These are phyloP conservation scores for Andrena bucephala DNA, from an alignment of 2,888 invertebrate species.

Conservation along the genomic window DNA sequence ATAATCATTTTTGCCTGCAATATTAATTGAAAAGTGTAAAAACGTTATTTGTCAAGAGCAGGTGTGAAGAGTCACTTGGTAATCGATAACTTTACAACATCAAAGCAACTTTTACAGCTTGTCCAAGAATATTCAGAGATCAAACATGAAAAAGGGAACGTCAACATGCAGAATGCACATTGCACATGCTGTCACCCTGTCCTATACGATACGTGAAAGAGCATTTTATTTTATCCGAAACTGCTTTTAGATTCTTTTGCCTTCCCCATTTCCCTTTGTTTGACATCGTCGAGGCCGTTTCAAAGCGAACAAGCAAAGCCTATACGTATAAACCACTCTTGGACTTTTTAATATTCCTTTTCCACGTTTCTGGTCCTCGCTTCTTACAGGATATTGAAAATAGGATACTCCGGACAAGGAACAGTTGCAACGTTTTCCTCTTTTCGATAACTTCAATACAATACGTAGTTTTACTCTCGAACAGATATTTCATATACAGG, in stretches of 20 bases:
- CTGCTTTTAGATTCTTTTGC: not conserved
- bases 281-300: not conserved
- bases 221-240: conserved; percentile 11
- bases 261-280: not conserved
- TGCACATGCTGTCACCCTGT: not conserved
- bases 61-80: too few species aligned
- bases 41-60: too few species aligned
- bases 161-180: not conserved
- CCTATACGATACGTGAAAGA: conserved; percentile 4
- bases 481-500: not conserved
- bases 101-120: too few species aligned
- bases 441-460: not conserved
- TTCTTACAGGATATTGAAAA: not conserved
- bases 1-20: too few species aligned
- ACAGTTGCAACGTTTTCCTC: not conserved
- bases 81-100: too few species aligned
- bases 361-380: not conserved
- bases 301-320: not conserved
- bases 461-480: not conserved
- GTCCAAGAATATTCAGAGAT: too few species aligned
- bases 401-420: not conserved
- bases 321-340: conserved; percentile 4
- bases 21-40: too few species aligned
- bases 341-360: not conserved
- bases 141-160: not conserved